A percentile compares a stretch with the other conserved stretches of the same genome.
Evolutionary conservation across 2,888 invertebrate species (phyloP).

Genomic region (Leptopilina syphax): DNA sequence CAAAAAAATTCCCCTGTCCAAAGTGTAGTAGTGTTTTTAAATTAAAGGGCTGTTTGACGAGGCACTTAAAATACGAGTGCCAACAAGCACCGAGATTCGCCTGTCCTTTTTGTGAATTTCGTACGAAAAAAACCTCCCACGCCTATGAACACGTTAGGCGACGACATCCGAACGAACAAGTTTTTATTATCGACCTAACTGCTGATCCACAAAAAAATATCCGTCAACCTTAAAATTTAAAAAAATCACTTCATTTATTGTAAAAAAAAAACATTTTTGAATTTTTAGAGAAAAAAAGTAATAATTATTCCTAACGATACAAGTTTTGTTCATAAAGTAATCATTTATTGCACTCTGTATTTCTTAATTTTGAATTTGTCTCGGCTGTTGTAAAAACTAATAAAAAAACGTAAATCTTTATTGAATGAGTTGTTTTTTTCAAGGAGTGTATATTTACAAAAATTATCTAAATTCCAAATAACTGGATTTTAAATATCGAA

Average conservation of each 20-base stretch:
- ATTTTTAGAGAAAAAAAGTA: too few species aligned
- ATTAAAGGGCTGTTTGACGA: slow-evolving; percentile 60
- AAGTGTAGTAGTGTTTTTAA: slow-evolving; percentile 62
- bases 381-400: too few species aligned
- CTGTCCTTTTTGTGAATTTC: slow-evolving; percentile 66
- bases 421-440: too few species aligned
- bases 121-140: slow-evolving; percentile 52
- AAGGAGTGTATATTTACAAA: too few species aligned
- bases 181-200: slow-evolving; percentile 54
- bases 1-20: slow-evolving; percentile 55
- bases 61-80: slow-evolving; percentile 69
- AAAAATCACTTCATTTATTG: neutral
- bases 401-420: too few species aligned
- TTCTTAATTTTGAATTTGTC: too few species aligned
- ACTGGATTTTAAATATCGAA: too few species aligned
- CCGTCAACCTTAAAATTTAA: neutral
- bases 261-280: too few species aligned
- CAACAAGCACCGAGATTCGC: slow-evolving; percentile 73
- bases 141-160: slow-evolving; percentile 66
- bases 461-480: too few species aligned
- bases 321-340: too few species aligned
- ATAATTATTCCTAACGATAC: too few species aligned
- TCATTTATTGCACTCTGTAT: neutral
- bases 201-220: neutral
- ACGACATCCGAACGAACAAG: slow-evolving; percentile 56